Base-by-base conservation (phyloP, 2,113 vertebrate genomes). In the Hystrix cristata region DNA sequence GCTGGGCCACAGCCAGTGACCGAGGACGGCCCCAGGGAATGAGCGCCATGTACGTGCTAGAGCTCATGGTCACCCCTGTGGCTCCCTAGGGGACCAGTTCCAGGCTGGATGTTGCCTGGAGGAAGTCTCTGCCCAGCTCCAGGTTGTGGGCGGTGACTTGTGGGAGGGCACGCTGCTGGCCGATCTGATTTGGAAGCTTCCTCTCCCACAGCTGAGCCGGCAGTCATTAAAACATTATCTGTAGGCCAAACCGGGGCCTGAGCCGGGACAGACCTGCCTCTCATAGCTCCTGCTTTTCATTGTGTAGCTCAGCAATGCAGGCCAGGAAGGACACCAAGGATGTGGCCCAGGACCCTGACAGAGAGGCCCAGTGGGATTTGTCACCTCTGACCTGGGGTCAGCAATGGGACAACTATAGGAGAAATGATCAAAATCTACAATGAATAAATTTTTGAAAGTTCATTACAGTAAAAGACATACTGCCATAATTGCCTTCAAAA, bases 1-100 rank as follows among this genome's bases (percentile, higher is more conserved):
- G 60, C 23, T 55, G 15, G 48, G 8, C 25, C 1, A 0, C 19
- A 2, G n/a, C 31, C 15, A 38, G 59, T 72, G 18, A 60, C 19
- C 5, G 10, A 19, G 21, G 25, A 0, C 0, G 2, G 64, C 0
- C 0, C 4, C 5, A 31, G 38, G 51, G 46, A 64, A 46, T 3
- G 7, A 43, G 48, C 8, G 3, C 65, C 2, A 0, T 0, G 12
- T 7, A 0, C 6, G 9, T 18, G 34, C 21, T 16, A 34, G 23
- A 1, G 2, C 57, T 60, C 11, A 0, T 0, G 3, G 7, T 86
- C 19, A 23, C n/a, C 31, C 27, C 88, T 29, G 51, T 27, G 67
- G 5, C 38, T 55, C 95, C 38, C 34, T 0, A 8, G 65, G 38
- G 48, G 31, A 53, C 80, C 0, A 0, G 31, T 7, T 91, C 71